Conservation (phyloP, 2,113 vertebrate genomes). For the Zapus hudsonius region DNA sequence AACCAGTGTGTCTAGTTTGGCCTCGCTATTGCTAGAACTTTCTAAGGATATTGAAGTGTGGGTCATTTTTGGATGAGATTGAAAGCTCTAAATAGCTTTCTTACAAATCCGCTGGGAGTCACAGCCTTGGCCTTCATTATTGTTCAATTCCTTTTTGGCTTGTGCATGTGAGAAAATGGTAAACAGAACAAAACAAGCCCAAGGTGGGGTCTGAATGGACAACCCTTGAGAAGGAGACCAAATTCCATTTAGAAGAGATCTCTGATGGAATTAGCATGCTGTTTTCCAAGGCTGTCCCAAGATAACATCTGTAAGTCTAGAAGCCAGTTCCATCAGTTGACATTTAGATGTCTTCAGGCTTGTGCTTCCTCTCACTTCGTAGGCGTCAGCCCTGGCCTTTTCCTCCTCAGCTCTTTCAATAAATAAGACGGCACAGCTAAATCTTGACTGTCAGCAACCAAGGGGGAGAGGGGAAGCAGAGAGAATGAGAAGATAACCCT, state of each 20-base stretch:
- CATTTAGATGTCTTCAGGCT: slow-evolving; percentile 46
- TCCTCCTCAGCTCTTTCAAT: slow-evolving; percentile 60
- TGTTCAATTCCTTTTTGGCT: neutral
- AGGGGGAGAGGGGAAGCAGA: slow-evolving; percentile 30
- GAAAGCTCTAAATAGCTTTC: slow-evolving; percentile 62
- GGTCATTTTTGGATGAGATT: slow-evolving; percentile 57
- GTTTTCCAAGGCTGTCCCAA: slow-evolving; percentile 23
- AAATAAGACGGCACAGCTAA: slow-evolving; percentile 55
- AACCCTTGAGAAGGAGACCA: neutral
- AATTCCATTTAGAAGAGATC: neutral
- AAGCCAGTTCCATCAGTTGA: slow-evolving; percentile 33
- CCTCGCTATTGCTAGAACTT: slow-evolving; percentile 28
- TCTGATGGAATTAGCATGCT: neutral
- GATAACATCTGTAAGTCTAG: slow-evolving; percentile 50
- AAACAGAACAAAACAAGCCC: neutral
- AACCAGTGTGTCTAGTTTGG: slow-evolving; percentile 30
- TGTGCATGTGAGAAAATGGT: neutral
- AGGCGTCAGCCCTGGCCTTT: slow-evolving; percentile 57
- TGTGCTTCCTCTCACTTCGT: slow-evolving; percentile 59
- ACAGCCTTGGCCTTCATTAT: slow-evolving; percentile 28
- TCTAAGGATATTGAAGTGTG: slow-evolving; percentile 58
- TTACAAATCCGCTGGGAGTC: neutral
- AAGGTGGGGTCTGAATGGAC: neutral
- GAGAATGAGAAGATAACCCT: slow-evolving; percentile 50
- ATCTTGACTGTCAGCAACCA: slow-evolving; percentile 26